Base-by-base conservation (phyloP, 2,113 vertebrate genomes). In the Geococcyx californianus region DNA sequence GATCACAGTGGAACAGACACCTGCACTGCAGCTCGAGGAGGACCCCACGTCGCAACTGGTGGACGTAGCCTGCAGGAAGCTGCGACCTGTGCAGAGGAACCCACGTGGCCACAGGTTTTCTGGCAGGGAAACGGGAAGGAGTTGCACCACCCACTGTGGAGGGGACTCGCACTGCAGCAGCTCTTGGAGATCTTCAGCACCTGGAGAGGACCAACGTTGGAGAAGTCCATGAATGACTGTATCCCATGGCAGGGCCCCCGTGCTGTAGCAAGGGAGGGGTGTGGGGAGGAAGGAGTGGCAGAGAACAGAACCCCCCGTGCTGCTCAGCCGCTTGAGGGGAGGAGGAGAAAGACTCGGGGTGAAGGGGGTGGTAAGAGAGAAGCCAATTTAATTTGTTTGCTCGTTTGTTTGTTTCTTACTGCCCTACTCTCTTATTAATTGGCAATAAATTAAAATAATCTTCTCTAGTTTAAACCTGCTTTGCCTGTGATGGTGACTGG, bases 401-500 rank as follows among this genome's bases (percentile, higher is more conserved):
- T 23, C n/a, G 3, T 23, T 47, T 54, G 10, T 24, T 59, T 42
- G 19, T 33, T 79, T 69, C 11, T 84, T 0, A 0, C 12, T 64
- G 4, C 64, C 44, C 7, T 64, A 5, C 20, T 44, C 34, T 51
- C 16, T 29, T 55, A 38, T 45, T 60, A 66, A 66, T 59, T 80
- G 21, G 3, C 26, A 75, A 38, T 15, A 79, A n/a, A 28, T 54
- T 25, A 20, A 79, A 74, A 63, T 59, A 38, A 7, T 42, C 28
- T n/a, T 64, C 19, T 40, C 15, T 15, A 40, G 0, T 56, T 60
- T 20, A 51, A 45, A 47, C 5, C 33, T 64, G 8, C 33, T 84
- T 75, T 74, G 38, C 8, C 19, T 26, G 2, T 23, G 19, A 15
- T 55, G 14, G 11, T 26, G 42, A n/a, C n/a, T n/a, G n/a, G n/a